phyloP scores from a whole-genome alignment of 2,888 invertebrate genomes.

The Eupithecia centaureata region DNA sequence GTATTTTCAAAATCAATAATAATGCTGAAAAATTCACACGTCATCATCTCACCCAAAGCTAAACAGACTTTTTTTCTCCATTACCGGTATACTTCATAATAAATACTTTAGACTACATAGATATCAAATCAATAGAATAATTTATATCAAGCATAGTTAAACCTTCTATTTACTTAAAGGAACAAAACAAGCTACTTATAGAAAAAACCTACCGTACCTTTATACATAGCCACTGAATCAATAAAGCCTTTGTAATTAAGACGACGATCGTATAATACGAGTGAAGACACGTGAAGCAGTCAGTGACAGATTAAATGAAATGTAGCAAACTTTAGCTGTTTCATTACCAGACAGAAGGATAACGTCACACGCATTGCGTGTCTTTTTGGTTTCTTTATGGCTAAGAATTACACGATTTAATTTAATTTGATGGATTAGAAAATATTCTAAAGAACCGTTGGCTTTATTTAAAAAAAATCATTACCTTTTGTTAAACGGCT shows the following conservation, averaged over 20 bases:
- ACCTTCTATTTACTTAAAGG: no score
- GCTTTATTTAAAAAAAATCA: neutral
- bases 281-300: neutral
- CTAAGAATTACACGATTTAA: neutral
- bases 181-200: neutral
- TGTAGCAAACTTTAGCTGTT: conserved; percentile 5
- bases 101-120: no score
- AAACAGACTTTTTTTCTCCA: no score
- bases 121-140: no score
- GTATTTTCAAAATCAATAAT: no score
- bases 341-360: neutral
- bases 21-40: no score
- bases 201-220: neutral
- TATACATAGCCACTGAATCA: neutral
- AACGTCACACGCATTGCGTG: conserved; percentile 9
- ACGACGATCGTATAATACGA: neutral
- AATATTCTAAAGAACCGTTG: neutral
- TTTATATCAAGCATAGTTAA: no score
- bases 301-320: neutral
- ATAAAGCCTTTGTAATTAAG: neutral
- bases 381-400: neutral
- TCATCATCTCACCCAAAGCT: no score
- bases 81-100: no score
- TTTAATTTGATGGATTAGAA: neutral
- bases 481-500: no score